Percentiles rank a stretch among this genome's conserved stretches.
Evolutionary conservation across 2,888 invertebrate species (phyloP).

Genomic region (Caenorhabditis becei): DNA sequence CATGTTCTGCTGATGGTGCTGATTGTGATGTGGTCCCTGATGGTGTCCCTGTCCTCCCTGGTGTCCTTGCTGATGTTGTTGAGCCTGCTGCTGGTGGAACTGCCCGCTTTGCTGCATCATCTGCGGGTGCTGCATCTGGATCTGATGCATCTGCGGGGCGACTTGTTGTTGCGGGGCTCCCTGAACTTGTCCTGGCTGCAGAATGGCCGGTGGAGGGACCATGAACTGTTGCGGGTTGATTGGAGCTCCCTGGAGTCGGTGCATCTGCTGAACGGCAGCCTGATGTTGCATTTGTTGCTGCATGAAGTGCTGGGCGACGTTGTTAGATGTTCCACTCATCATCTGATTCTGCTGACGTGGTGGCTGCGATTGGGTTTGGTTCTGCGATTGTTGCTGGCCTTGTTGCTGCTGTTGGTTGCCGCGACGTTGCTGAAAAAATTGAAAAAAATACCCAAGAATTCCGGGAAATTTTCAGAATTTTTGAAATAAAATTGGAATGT

Average conservation of each 20-base stretch:
- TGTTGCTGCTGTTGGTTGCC: conserved; percentile 24
- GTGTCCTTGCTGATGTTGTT: conserved; percentile 4
- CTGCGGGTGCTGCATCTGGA: conserved; percentile 41
- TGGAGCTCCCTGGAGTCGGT: conserved; percentile 34
- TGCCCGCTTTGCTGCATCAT: conserved; percentile 13
- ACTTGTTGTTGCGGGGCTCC: conserved; percentile 33
- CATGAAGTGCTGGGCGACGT: conserved; percentile 12
- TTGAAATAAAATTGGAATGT: too few relatives aligned
- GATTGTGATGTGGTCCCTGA: conserved; percentile 24
- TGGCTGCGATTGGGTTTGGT: conserved; percentile 16
- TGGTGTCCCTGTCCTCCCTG: conserved; percentile 9
- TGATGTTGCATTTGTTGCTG: conserved; percentile 34
- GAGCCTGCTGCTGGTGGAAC: conserved; percentile 1
- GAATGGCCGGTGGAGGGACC: conserved; percentile 45
- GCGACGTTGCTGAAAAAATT: conserved; percentile 33
- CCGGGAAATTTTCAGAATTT: not conserved
- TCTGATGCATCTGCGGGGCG: conserved; percentile 27
- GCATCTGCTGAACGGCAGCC: conserved; percentile 10
- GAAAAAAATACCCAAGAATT: not conserved
- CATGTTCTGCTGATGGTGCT: conserved; percentile 25
- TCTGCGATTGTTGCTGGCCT: conserved; percentile 16
- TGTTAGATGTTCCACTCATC: not conserved
- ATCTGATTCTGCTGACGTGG: conserved; percentile 27
- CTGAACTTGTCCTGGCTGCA: conserved; percentile 25
- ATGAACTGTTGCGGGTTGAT: conserved; percentile 51